Evolutionary conservation across 2,113 vertebrate species (phyloP).

Genomic region (Peromyscus maniculatus): DNA sequence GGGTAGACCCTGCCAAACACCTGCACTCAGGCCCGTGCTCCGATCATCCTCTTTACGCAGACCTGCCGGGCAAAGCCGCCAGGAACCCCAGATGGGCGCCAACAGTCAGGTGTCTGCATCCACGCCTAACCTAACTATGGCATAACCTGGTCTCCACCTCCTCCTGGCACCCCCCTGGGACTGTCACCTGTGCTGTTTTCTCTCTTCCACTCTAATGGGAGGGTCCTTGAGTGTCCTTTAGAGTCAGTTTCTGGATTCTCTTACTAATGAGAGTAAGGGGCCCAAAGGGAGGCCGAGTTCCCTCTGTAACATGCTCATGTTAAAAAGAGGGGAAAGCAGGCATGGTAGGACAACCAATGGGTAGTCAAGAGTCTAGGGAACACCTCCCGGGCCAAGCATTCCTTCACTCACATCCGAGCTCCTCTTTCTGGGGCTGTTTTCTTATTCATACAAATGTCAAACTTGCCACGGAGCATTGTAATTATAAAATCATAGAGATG

Average conservation of each 20-base stretch:
- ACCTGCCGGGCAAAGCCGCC: too few species aligned
- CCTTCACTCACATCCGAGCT: background rate
- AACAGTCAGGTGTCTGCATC: too few species aligned
- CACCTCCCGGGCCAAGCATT: background rate
- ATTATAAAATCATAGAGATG: constrained; percentile 14
- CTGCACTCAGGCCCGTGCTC: too few species aligned
- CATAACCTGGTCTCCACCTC: too few species aligned
- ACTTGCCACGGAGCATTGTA: constrained; percentile 3
- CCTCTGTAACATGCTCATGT: background rate
- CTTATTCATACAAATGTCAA: constrained; percentile 51
- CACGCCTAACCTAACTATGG: background rate
- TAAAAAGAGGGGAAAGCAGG: background rate
- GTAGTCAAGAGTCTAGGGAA: background rate
- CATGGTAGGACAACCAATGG: background rate
- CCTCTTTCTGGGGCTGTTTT: background rate
- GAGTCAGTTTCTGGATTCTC: background rate
- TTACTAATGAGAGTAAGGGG: background rate
- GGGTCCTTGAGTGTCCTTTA: background rate
- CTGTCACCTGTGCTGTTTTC: background rate
- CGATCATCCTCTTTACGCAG: too few species aligned
- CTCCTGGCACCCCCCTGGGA: background rate
- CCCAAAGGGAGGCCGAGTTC: background rate
- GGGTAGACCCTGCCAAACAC: too few species aligned
- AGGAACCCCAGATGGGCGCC: too few species aligned
- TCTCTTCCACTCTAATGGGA: background rate